A percentile compares a stretch with the other conserved stretches of the same genome.
These are phyloP conservation scores for Petrocephalus sullivani DNA, from an alignment of 2,797 vertebrate species.

Conservation along the genomic window DNA sequence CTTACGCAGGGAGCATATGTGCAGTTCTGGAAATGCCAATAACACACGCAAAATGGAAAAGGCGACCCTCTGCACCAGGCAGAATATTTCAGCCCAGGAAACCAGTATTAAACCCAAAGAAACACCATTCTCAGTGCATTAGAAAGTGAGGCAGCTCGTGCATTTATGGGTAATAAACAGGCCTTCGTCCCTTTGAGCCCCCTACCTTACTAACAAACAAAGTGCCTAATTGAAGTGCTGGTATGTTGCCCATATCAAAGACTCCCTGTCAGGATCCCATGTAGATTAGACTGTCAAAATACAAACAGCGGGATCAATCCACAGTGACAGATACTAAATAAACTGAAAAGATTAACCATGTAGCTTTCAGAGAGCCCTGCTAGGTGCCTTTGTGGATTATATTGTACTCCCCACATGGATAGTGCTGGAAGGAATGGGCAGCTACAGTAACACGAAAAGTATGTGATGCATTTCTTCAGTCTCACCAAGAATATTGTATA, in stretches of 20 bases:
- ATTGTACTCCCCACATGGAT: background rate
- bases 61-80: background rate
- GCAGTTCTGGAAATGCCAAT: background rate
- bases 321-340: background rate
- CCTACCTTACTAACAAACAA: constrained; percentile 1
- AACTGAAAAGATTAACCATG: background rate
- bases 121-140: constrained; percentile 39
- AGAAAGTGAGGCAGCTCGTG: constrained; percentile 30
- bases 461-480: background rate
- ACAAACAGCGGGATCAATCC: background rate
- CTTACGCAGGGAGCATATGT: background rate
- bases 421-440: background rate
- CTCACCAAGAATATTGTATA: background rate
- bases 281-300: constrained; percentile 23
- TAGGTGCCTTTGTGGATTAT: constrained; percentile 32
- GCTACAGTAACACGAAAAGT: background rate
- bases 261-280: constrained; percentile 6
- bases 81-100: constrained; percentile 30
- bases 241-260: constrained; percentile 37
- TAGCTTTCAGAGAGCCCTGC: constrained; percentile 15
- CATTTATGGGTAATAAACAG: constrained; percentile 40
- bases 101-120: constrained; percentile 31
- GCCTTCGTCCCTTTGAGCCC: constrained; percentile 36
- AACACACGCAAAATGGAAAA: background rate
- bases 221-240: background rate